phyloP scores from a whole-genome alignment of 2,888 invertebrate species.

The Anthophora plumipes region DNA sequence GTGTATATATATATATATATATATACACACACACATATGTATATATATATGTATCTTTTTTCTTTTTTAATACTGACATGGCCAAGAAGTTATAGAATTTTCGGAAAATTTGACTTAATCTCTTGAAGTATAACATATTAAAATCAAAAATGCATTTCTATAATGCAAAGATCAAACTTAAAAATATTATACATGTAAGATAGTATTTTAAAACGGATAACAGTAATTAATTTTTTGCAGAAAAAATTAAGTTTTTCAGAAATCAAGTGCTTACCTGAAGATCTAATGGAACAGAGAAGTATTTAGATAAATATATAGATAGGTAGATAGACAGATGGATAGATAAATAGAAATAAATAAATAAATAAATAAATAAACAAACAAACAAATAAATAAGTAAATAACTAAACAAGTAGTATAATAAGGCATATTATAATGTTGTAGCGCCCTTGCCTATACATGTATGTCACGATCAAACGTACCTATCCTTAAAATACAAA shows the following conservation, averaged over 20 bases:
- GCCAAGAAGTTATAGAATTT: constrained; percentile 29
- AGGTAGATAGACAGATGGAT: constrained; percentile 1
- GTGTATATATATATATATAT: constrained; percentile 17
- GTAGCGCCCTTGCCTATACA: background rate
- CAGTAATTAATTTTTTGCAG: background rate
- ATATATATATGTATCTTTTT: constrained; percentile 27
- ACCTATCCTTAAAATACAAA: constrained; percentile 11
- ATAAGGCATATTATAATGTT: background rate
- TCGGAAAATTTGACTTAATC: background rate
- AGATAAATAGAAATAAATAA: constrained; percentile 2
- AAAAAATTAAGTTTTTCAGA: background rate
- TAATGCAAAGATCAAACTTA: constrained; percentile 2
- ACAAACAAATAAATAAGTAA: constrained; percentile 5
- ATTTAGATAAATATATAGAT: constrained; percentile 8
- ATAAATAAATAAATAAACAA: constrained; percentile 5
- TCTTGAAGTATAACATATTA: background rate
- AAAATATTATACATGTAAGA: background rate
- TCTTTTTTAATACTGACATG: constrained; percentile 7
- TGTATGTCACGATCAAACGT: constrained; percentile 1
- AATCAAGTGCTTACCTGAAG: constrained; percentile 26
- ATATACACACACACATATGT: constrained; percentile 1
- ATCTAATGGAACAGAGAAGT: constrained; percentile 6
- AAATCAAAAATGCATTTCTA: constrained; percentile 2
- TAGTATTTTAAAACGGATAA: background rate
- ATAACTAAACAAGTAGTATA: constrained; percentile 3